Conservation (phyloP, 1,140 invertebrate genomes). For the Bombus difficillimus region DNA sequence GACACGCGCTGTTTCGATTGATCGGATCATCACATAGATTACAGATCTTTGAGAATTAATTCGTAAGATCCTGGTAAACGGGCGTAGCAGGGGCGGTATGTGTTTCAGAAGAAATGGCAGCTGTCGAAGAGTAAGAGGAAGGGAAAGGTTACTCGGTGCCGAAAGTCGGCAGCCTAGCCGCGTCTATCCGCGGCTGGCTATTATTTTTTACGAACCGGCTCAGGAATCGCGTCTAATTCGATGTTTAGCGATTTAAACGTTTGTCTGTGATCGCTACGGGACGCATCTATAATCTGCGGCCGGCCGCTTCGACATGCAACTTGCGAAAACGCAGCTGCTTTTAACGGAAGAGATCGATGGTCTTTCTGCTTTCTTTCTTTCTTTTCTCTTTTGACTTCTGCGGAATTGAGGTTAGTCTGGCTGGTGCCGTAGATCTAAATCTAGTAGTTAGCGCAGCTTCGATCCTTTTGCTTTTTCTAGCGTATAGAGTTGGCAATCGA, state of each 20-base stretch:
- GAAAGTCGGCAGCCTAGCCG: conserved; percentile 68
- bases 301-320: conserved; percentile 64
- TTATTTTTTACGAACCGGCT: conserved; percentile 75
- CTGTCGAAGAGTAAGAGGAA: conserved; percentile 31
- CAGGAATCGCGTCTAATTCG: conserved; percentile 76
- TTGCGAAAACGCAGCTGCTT: conserved; percentile 72
- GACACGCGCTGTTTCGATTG: conserved; percentile 17
- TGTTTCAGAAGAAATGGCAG: conserved; percentile 38
- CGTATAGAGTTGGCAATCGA: background rate
- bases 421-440: background rate
- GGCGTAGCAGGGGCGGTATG: background rate
- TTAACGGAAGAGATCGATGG: conserved; percentile 31
- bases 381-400: background rate
- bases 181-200: conserved; percentile 72
- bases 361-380: background rate
- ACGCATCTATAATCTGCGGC: conserved; percentile 78
- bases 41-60: conserved; percentile 19
- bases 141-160: background rate
- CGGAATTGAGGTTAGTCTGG: background rate
- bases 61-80: background rate
- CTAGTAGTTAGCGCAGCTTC: background rate
- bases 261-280: conserved; percentile 77
- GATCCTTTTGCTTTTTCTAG: background rate
- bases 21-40: conserved; percentile 3
- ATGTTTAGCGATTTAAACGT: conserved; percentile 81